phyloP scores from a whole-genome alignment of 1,140 invertebrate species.

The Lasioglossum albipes region DNA sequence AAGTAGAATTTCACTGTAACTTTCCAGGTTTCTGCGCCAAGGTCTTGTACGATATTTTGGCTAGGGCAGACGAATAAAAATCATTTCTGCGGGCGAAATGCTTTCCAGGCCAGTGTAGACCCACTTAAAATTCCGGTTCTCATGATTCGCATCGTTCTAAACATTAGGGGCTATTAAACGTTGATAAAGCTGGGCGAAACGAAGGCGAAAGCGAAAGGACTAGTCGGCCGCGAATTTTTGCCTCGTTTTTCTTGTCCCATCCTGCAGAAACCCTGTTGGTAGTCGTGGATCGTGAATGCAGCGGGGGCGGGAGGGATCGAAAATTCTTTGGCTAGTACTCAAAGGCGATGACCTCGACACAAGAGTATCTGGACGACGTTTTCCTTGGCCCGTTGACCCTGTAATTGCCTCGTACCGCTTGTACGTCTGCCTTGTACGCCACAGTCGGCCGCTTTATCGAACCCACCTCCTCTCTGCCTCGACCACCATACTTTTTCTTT shows the following conservation, averaged over 20 bases:
- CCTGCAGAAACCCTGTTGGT: no score
- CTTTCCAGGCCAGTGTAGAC: no score
- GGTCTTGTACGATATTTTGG: no score
- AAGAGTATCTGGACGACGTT: constrained; percentile 65
- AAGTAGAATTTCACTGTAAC: no score
- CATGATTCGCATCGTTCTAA: not conserved
- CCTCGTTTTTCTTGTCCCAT: constrained; percentile 12
- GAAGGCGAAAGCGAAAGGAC: constrained; percentile 10
- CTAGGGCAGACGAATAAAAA: no score
- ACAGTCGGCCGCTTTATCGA: constrained; percentile 50
- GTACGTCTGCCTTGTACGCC: constrained; percentile 41
- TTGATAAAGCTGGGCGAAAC: not conserved
- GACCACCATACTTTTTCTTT: not conserved
- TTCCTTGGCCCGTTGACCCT: constrained; percentile 67
- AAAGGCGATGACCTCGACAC: constrained; percentile 60
- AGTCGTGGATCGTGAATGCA: no score
- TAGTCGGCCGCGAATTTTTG: constrained; percentile 17
- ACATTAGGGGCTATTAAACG: not conserved
- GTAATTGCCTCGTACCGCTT: constrained; percentile 56
- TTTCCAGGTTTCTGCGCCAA: no score
- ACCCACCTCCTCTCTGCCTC: not conserved
- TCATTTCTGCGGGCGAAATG: no score
- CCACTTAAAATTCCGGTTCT: not conserved
- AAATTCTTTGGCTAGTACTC: constrained; percentile 60
- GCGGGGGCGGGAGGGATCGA: constrained; percentile 19